Percentiles rank a stretch among this genome's conserved stretches.
phyloP scores from a whole-genome alignment of 2,797 vertebrate genomes.

The Parauchenoglanis punctatus region DNA sequence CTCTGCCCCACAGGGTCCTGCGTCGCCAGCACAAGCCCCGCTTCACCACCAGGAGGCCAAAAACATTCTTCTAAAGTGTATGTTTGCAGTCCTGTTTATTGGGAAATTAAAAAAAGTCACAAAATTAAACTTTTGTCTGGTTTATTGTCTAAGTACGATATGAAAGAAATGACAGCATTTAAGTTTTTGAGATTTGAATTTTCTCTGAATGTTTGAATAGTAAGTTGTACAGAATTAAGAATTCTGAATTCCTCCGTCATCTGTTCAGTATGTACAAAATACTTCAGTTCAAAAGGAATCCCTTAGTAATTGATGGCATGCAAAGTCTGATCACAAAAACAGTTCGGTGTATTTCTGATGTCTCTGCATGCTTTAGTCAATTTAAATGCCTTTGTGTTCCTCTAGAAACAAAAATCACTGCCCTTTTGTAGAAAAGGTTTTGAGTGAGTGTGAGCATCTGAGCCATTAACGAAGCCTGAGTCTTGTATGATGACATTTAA shows the following conservation, averaged over 20 bases:
- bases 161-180: not conserved
- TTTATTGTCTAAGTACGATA: not conserved
- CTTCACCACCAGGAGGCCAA: constrained; percentile 99
- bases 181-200: not conserved
- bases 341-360: not conserved
- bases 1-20: constrained; percentile 93
- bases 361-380: too few species aligned
- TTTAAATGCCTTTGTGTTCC: too few species aligned
- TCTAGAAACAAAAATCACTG: too few species aligned
- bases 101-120: constrained; percentile 65
- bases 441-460: too few species aligned
- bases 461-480: too few species aligned
- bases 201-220: not conserved
- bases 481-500: too few species aligned
- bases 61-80: constrained; percentile 88
- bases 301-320: not conserved
- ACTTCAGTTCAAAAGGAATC: not conserved
- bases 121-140: not conserved
- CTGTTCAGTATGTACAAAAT: not conserved
- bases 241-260: too few species aligned
- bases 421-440: too few species aligned
- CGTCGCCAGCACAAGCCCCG: constrained; percentile 96
- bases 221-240: not conserved
- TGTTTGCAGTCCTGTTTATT: constrained; percentile 60
- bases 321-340: not conserved